phyloP scores from a whole-genome alignment of 2,113 vertebrate species.

The Menura novaehollandiae region DNA sequence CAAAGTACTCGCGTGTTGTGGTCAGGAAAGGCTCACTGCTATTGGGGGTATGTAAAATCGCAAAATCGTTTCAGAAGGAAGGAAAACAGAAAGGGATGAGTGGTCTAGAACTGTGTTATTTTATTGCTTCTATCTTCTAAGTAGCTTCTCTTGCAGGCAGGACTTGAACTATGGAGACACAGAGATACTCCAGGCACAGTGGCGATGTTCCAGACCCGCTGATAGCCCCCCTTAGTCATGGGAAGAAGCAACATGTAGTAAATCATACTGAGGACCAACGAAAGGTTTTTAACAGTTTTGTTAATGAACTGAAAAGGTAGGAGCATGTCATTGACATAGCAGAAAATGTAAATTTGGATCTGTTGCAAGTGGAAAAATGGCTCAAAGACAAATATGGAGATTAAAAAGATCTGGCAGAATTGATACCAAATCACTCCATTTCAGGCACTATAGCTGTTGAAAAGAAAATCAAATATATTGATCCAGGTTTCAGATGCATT shows the following conservation, averaged over 20 bases:
- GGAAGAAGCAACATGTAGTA: background rate
- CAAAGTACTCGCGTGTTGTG: background rate
- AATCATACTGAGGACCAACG: background rate
- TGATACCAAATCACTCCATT: background rate
- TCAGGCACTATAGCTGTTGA: background rate
- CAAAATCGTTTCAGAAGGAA: background rate
- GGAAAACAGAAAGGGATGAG: background rate
- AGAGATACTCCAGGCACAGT: background rate
- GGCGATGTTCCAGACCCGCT: background rate
- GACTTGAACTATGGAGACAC: background rate
- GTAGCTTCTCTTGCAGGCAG: background rate
- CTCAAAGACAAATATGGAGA: background rate
- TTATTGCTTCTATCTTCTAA: background rate
- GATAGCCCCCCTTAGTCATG: background rate
- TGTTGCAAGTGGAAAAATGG: background rate
- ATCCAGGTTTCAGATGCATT: background rate
- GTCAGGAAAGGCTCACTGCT: background rate
- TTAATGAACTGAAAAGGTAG: conserved; percentile 17
- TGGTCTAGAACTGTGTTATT: background rate
- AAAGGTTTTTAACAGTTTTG: conserved; percentile 9
- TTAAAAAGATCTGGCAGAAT: background rate
- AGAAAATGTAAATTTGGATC: background rate
- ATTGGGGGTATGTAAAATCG: background rate
- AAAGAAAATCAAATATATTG: background rate
- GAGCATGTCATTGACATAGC: background rate